Percentiles rank a stretch among this genome's conserved stretches.
Conservation (phyloP, 2,888 invertebrate species). For the Lucinisca nassula region DNA sequence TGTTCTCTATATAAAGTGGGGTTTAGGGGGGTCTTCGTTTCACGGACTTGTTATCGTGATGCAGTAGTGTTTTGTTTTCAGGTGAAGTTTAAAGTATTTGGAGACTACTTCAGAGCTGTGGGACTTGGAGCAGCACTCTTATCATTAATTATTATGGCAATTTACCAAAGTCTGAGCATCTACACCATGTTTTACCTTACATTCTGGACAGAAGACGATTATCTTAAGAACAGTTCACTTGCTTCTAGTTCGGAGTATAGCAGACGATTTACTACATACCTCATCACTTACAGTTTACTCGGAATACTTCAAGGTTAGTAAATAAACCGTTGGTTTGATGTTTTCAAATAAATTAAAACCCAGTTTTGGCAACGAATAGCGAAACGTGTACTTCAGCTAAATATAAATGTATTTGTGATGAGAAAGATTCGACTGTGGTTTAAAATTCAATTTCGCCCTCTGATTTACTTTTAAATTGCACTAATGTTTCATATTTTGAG, state of each 20-base stretch:
- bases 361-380: too few species aligned
- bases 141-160: constrained; percentile 90
- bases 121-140: constrained; percentile 92
- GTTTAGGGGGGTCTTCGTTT: too few species aligned
- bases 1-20: too few species aligned
- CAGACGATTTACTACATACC: constrained; percentile 84
- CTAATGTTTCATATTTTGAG: too few species aligned
- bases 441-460: too few species aligned
- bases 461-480: too few species aligned
- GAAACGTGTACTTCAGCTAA: too few species aligned
- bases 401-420: too few species aligned
- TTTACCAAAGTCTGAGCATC: constrained; percentile 82
- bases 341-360: too few species aligned
- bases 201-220: constrained; percentile 86
- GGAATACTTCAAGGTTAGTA: constrained; percentile 86
- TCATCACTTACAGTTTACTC: constrained; percentile 88
- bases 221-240: constrained; percentile 77
- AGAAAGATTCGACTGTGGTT: too few species aligned
- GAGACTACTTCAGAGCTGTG: constrained; percentile 95
- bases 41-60: too few species aligned
- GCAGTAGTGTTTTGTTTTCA: constrained; percentile 67
- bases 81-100: constrained; percentile 96
- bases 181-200: constrained; percentile 86
- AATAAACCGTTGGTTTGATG: too few species aligned
- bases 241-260: constrained; percentile 76